phyloP scores from a whole-genome alignment of 2,113 vertebrate species.

The Xyliphius kryptos region DNA sequence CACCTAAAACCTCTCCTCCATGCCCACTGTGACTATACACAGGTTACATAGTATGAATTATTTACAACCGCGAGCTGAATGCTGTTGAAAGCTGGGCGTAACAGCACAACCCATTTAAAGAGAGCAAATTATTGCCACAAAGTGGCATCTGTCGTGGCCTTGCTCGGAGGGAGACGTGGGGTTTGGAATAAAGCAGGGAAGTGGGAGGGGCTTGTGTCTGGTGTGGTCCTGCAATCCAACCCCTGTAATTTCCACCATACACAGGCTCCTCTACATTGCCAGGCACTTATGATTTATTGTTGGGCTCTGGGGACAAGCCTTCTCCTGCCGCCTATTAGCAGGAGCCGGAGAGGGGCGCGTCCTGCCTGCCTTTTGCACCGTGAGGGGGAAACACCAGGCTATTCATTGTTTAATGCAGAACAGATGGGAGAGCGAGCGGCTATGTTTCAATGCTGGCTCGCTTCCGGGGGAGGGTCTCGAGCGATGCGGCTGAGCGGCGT shows the following conservation, averaged over 20 bases:
- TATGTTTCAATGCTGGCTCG: not conserved
- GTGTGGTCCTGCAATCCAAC: conserved; percentile 31
- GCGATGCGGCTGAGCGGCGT: too few relatives aligned
- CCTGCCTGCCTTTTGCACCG: not conserved
- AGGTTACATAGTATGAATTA: not conserved
- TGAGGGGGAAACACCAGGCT: not conserved
- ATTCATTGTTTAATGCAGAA: conserved; percentile 9
- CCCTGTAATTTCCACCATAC: conserved; percentile 34
- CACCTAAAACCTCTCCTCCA: not conserved
- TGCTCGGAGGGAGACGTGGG: not conserved
- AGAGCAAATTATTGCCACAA: conserved; percentile 24
- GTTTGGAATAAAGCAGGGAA: conserved; percentile 6
- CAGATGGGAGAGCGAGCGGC: conserved; percentile 10
- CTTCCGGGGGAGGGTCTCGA: not conserved
- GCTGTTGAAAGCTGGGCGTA: conserved; percentile 6
- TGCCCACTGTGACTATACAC: not conserved
- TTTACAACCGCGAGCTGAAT: conserved; percentile 4
- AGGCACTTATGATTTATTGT: not conserved
- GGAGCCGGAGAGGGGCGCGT: not conserved
- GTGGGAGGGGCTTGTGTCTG: conserved; percentile 8
- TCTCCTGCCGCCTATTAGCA: not conserved
- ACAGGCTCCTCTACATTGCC: not conserved
- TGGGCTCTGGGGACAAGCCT: not conserved
- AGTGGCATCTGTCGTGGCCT: conserved; percentile 30
- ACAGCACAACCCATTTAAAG: conserved; percentile 12